A percentile compares a stretch with the other conserved stretches of the same genome.
phyloP scores from a whole-genome alignment of 2,797 vertebrate genomes.

The Jordanella pulchra region DNA sequence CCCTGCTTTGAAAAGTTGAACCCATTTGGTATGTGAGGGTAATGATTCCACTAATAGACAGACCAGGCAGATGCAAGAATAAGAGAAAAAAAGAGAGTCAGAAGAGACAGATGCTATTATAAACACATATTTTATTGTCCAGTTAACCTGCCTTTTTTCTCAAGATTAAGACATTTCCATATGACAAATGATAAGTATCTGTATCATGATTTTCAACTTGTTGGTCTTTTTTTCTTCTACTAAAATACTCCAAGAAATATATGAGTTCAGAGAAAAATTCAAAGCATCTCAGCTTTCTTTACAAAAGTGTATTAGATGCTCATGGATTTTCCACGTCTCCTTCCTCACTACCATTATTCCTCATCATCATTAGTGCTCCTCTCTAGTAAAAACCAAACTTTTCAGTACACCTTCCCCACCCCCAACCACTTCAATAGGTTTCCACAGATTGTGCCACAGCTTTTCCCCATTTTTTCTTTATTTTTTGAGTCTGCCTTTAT shows the following conservation, averaged over 20 bases:
- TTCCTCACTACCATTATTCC: constrained; percentile 34
- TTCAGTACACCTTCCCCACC: constrained; percentile 57
- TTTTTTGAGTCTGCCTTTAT: constrained; percentile 24
- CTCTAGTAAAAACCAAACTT: constrained; percentile 67
- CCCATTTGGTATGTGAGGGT: constrained; percentile 46
- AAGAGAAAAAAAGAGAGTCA: constrained; percentile 20
- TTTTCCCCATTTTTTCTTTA: constrained; percentile 55
- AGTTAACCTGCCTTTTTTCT: constrained; percentile 16
- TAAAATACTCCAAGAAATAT: constrained; percentile 18
- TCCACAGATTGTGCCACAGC: constrained; percentile 73
- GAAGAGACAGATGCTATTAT: constrained; percentile 5
- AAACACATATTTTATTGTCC: constrained; percentile 21
- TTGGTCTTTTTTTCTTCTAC: constrained; percentile 2
- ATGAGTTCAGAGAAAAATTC: constrained; percentile 50
- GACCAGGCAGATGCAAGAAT: constrained; percentile 65
- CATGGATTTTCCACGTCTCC: constrained; percentile 69
- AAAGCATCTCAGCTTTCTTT: constrained; percentile 66
- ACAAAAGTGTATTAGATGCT: constrained; percentile 61
- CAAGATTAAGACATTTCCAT: constrained; percentile 12
- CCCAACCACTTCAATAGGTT: constrained; percentile 61
- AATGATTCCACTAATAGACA: constrained; percentile 71
- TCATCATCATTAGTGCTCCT: constrained; percentile 36
- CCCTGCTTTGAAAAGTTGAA: constrained; percentile 41
- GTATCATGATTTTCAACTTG: background rate
- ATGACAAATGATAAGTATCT: background rate